Evolutionary conservation across 1,140 invertebrate genomes (phyloP).

Genomic region (Hypothenemus hampei): DNA sequence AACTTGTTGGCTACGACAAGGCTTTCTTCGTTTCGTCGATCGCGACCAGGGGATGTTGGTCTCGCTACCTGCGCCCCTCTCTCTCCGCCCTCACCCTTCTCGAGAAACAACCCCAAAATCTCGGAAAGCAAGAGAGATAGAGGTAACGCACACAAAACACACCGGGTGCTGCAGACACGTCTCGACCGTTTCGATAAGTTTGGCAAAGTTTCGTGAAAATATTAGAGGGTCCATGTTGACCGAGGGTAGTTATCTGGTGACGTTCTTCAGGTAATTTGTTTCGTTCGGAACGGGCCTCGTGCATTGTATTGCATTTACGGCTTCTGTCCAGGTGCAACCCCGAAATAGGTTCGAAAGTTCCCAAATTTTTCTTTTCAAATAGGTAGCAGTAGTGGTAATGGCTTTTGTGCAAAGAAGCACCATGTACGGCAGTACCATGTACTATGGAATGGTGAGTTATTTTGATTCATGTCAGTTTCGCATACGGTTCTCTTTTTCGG

Average conservation of each 20-base stretch:
- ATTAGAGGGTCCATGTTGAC: slow-evolving; percentile 9
- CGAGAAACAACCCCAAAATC: slow-evolving; percentile 9
- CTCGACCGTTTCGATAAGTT: slow-evolving; percentile 4
- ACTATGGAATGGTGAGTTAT: slow-evolving; percentile 7
- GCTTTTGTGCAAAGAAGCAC: not conserved
- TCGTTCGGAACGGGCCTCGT: not conserved
- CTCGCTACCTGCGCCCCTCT: slow-evolving; percentile 16
- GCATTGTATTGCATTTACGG: not conserved
- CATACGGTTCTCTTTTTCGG: too few relatives aligned
- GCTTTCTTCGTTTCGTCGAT: too few relatives aligned
- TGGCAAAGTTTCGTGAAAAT: slow-evolving; percentile 19
- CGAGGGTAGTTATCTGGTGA: slow-evolving; percentile 12
- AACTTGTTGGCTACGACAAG: slow-evolving; percentile 11
- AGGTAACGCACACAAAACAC: too few relatives aligned
- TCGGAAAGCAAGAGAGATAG: slow-evolving; percentile 2
- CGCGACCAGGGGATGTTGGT: slow-evolving; percentile 12
- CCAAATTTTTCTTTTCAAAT: too few relatives aligned
- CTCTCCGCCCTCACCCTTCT: not conserved
- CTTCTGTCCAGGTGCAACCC: too few relatives aligned
- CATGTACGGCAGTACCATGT: not conserved
- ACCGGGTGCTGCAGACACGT: slow-evolving; percentile 20
- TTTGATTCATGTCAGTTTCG: not conserved
- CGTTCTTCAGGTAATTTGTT: slow-evolving; percentile 3
- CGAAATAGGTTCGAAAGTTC: too few relatives aligned
- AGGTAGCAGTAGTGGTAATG: too few relatives aligned